Base-by-base conservation (phyloP, 1,140 invertebrate genomes). In the Drosophila kanapiae region DNA sequence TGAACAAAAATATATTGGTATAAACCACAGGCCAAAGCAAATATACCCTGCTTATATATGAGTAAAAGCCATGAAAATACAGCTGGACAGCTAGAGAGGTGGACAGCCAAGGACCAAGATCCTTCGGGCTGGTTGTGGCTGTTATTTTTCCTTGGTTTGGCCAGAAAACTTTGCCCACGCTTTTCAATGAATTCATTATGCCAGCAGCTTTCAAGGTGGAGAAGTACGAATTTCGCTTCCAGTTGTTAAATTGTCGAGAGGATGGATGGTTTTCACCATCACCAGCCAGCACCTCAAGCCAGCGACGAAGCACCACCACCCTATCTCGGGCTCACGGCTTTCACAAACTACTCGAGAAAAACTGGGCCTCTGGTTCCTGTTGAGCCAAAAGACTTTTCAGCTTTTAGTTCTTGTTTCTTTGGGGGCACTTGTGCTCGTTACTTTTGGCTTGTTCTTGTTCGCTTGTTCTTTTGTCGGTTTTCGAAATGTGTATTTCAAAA, bases 161-260 rank as follows among this genome's bases (percentile, higher is more conserved):
- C 57, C 61, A 33, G 33, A 67, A 75, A 75, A 80, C 63, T 87
- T 77, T 63, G 68, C 60, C 47, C 78, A 51, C 60, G 76, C 64
- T 78, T 78, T 71, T 88, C 77, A 80, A 90, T 88, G 84, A 74
- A 84, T 84, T 87, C 85, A 87, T 87, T 84, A 88, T 82, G 74
- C 58, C 77, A 48, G 60, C 29, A 23, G 23, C 31, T 18, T 56
- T 42, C 54, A 78, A 78, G 76, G 75, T 78, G 78, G 68, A 69
- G 54, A 71, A 78, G 69, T 81, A 69, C 53, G 53, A 78, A 70
- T 64, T 80, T 83, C 60, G 53, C 77, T 84, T 80, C 65, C 74
- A 81, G 84, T 88, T 84, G 80, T 88, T 82, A 82, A 78, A 82
- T 82, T 86, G 78, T 58, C 33, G 67, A 82, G 42, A 53, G 56